These are phyloP conservation scores for Patagioenas fasciata DNA, from an alignment of 2,113 vertebrate species.

Conservation along the genomic window DNA sequence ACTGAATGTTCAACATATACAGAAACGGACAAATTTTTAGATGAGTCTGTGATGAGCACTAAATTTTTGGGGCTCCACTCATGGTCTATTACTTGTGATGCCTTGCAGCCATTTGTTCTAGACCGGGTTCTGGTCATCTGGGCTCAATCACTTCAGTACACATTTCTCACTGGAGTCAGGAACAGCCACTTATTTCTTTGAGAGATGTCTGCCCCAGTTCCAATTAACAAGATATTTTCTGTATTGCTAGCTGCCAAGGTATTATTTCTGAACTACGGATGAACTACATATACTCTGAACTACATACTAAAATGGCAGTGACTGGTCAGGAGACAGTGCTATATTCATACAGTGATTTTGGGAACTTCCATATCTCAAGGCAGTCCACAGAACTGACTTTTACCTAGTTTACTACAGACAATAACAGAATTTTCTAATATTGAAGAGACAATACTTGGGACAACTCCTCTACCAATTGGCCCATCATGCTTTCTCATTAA, in stretches of 20 bases:
- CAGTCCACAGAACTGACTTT: background rate
- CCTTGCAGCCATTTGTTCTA: background rate
- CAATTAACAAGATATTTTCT: background rate
- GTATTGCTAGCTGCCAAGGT: background rate
- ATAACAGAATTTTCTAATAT: background rate
- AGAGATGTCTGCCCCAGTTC: background rate
- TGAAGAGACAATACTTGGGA: background rate
- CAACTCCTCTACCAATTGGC: background rate
- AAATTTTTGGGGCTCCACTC: background rate
- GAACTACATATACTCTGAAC: background rate
- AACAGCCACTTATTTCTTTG: background rate
- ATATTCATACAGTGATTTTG: background rate
- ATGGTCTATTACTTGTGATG: background rate
- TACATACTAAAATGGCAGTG: background rate
- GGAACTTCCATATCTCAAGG: background rate
- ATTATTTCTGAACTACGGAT: background rate
- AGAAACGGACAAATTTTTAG: background rate
- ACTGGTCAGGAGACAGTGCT: background rate
- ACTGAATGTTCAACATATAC: background rate
- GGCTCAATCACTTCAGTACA: background rate
- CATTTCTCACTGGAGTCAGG: background rate
- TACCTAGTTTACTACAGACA: background rate
- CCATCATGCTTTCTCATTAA: conserved; percentile 3
- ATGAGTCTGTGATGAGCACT: background rate
- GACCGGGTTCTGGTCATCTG: background rate